Evolutionary conservation across 2,888 invertebrate species (phyloP).

Genomic region (Seira sanloemensis): DNA sequence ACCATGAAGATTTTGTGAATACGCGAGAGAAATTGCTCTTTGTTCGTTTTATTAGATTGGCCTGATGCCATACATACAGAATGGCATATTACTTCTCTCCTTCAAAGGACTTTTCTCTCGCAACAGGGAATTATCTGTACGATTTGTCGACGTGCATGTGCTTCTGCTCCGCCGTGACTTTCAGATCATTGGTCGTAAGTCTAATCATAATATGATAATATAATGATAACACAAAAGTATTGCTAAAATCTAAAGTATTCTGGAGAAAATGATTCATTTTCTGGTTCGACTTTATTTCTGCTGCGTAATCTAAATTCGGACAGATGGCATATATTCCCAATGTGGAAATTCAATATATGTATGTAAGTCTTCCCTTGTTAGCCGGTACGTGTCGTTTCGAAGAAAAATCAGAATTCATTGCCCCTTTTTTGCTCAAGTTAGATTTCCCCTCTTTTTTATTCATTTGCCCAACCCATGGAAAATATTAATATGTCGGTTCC

Average conservation of each 20-base stretch:
- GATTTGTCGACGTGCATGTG: not conserved
- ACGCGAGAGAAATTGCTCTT: slow-evolving; percentile 41
- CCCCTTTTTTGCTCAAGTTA: not conserved
- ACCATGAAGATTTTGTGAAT: slow-evolving; percentile 57
- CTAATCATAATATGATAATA: slow-evolving; percentile 65
- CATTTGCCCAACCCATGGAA: slow-evolving; percentile 33
- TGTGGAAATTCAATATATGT: too few species aligned
- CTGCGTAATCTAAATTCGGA: slow-evolving; percentile 54
- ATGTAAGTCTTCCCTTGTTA: not conserved
- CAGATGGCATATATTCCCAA: slow-evolving; percentile 51
- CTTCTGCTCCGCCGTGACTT: slow-evolving; percentile 44
- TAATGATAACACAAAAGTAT: slow-evolving; percentile 6
- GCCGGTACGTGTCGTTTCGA: not conserved
- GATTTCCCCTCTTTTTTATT: slow-evolving; percentile 2
- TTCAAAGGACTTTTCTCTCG: not conserved
- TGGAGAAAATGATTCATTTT: not conserved
- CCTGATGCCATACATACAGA: slow-evolving; percentile 60
- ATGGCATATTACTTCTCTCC: slow-evolving; percentile 30
- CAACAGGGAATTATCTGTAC: not conserved
- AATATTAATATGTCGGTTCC: slow-evolving; percentile 55
- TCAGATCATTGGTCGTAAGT: slow-evolving; percentile 54
- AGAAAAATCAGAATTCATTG: slow-evolving; percentile 55
- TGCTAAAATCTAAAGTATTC: not conserved
- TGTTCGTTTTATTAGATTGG: slow-evolving; percentile 60
- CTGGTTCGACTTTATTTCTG: not conserved